Percentiles rank a stretch among this genome's conserved stretches.
Evolutionary conservation across 1,140 invertebrate genomes (phyloP).

Genomic region (Tetramorium alpestre): DNA sequence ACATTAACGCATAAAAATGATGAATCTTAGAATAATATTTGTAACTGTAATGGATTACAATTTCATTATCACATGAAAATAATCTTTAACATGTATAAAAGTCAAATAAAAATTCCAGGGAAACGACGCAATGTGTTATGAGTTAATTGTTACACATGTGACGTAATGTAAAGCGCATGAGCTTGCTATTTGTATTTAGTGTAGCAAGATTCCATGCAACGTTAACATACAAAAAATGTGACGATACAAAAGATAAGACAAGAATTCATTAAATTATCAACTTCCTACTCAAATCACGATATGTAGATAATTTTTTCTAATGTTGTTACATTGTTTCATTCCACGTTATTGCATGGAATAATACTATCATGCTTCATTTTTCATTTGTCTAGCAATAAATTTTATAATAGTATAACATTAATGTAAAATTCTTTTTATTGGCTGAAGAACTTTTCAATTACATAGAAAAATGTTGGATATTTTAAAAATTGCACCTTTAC

Average conservation of each 20-base stretch:
- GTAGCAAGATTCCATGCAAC: neutral
- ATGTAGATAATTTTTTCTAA: neutral
- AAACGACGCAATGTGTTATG: slow-evolving; percentile 7
- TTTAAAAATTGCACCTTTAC: neutral
- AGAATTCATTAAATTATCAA: slow-evolving; percentile 21
- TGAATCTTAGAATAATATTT: slow-evolving; percentile 6
- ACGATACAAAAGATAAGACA: slow-evolving; percentile 37
- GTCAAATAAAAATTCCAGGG: neutral
- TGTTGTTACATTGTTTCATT: neutral
- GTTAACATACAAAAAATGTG: neutral
- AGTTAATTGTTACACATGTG: slow-evolving; percentile 48
- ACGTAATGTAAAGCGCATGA: slow-evolving; percentile 29
- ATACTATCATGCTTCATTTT: neutral
- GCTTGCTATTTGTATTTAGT: neutral
- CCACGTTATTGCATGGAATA: no score
- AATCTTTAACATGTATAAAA: neutral
- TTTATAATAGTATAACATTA: neutral
- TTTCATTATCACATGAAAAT: slow-evolving; percentile 24
- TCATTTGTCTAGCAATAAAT: neutral
- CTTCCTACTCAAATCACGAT: slow-evolving; percentile 22
- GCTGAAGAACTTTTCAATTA: neutral
- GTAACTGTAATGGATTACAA: slow-evolving; percentile 29
- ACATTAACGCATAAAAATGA: neutral
- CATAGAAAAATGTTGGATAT: neutral
- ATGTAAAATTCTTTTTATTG: neutral